A percentile compares a stretch with the other conserved stretches of the same genome.
Conservation (phyloP, 2,888 invertebrate genomes). For the Cheiracanthium punctorium region DNA sequence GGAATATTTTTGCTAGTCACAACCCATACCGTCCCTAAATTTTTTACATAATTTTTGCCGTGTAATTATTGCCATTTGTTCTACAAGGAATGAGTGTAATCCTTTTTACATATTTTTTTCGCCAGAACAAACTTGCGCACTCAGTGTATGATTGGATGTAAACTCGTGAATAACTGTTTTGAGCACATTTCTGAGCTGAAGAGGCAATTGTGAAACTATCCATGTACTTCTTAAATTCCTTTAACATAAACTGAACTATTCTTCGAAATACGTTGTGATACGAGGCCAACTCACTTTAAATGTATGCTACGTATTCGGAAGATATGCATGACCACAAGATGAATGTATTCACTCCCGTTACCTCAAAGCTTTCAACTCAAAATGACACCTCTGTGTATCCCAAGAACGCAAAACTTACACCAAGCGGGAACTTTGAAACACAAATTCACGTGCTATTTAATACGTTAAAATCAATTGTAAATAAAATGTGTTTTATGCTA, state of each 20-base stretch:
- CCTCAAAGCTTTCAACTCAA: neutral
- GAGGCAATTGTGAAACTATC: neutral
- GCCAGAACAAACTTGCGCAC: neutral
- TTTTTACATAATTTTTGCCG: constrained; percentile 5
- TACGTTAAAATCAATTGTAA: neutral
- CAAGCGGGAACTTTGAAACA: neutral
- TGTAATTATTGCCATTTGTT: neutral
- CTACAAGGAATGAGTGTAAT: neutral
- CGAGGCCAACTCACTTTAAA: neutral
- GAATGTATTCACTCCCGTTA: neutral
- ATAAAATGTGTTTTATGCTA: constrained; percentile 13
- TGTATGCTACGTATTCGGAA: neutral
- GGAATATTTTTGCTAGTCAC: constrained; percentile 16
- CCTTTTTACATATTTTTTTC: neutral
- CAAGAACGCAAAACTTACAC: neutral
- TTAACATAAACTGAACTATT: neutral
- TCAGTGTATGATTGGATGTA: neutral
- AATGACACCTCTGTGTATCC: neutral
- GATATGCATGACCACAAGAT: neutral
- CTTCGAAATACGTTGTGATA: neutral
- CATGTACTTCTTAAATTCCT: neutral
- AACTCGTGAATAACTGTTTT: neutral
- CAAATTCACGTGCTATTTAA: neutral
- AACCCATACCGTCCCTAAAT: constrained; percentile 13
- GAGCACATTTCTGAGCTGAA: constrained; percentile 2